These are phyloP conservation scores for Drosophila kuntzei DNA, from an alignment of 2,888 invertebrate genomes.

Conservation along the genomic window DNA sequence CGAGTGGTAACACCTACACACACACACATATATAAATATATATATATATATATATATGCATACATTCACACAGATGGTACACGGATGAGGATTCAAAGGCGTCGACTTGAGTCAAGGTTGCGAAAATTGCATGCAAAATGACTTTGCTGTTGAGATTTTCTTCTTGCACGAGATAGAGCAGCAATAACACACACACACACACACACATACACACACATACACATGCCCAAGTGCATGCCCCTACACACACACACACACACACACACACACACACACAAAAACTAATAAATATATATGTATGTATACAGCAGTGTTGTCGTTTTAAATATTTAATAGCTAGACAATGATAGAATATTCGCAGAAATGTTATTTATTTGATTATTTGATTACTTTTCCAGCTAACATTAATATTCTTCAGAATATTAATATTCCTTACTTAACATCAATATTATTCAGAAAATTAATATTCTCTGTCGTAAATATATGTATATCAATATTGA, in stretches of 20 bases:
- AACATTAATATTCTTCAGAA: no score
- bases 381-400: no score
- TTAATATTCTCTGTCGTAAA: neutral
- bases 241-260: neutral
- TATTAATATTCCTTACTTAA: no score
- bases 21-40: conserved; percentile 2
- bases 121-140: conserved; percentile 71
- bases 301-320: neutral
- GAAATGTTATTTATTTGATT: no score
- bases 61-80: neutral
- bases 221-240: conserved; percentile 9
- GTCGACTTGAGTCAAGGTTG: conserved; percentile 69
- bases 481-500: no score
- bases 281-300: no score
- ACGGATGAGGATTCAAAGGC: conserved; percentile 40
- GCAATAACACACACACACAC: conserved; percentile 12
- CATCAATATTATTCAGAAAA: neutral
- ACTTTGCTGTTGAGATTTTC: conserved; percentile 72
- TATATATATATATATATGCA: conserved; percentile 11
- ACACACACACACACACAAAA: conserved; percentile 8
- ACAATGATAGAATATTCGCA: no score
- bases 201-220: conserved; percentile 15
- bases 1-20: conserved; percentile 30
- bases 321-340: neutral
- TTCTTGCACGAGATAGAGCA: conserved; percentile 62